Percentiles rank a stretch among this genome's conserved stretches.
phyloP scores from a whole-genome alignment of 2,797 vertebrate genomes.

The Rhadinocentrus ornatus region DNA sequence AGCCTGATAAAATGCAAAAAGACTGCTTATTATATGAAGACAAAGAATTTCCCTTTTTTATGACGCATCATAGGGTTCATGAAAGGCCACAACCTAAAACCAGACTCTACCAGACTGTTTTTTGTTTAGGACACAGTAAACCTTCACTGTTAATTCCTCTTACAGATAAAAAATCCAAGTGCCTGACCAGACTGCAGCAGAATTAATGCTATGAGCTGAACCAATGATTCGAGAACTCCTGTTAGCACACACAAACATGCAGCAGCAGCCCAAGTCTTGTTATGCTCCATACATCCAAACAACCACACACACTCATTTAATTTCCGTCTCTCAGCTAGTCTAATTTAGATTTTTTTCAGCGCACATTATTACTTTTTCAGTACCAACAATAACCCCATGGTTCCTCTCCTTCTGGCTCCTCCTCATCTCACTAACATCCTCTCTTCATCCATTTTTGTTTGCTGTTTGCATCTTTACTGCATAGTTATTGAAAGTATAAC shows the following conservation, averaged over 20 bases:
- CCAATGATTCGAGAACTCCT: conserved; percentile 27
- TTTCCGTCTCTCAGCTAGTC: conserved; percentile 62
- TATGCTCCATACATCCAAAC: conserved; percentile 51
- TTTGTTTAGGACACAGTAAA: conserved; percentile 1
- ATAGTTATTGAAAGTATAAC: conserved; percentile 2
- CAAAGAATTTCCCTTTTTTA: neutral
- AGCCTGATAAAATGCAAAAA: too few species aligned
- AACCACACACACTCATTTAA: conserved; percentile 48
- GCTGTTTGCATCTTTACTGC: neutral
- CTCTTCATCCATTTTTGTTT: conserved; percentile 18
- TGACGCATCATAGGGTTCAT: neutral
- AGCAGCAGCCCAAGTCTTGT: conserved; percentile 35
- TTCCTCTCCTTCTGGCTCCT: conserved; percentile 23
- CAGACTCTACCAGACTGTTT: conserved; percentile 7
- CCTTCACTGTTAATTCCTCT: conserved; percentile 19
- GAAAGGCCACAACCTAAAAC: neutral
- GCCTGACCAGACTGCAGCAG: conserved; percentile 41
- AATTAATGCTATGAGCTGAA: conserved; percentile 47
- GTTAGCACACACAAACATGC: conserved; percentile 44
- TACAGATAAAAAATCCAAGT: conserved; percentile 9
- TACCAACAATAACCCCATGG: conserved; percentile 57
- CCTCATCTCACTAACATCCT: neutral
- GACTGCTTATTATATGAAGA: neutral
- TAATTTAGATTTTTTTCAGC: conserved; percentile 65
- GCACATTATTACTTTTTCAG: conserved; percentile 70